Base-by-base conservation (phyloP, 2,113 vertebrate species). In the Ranitomeya variabilis region DNA sequence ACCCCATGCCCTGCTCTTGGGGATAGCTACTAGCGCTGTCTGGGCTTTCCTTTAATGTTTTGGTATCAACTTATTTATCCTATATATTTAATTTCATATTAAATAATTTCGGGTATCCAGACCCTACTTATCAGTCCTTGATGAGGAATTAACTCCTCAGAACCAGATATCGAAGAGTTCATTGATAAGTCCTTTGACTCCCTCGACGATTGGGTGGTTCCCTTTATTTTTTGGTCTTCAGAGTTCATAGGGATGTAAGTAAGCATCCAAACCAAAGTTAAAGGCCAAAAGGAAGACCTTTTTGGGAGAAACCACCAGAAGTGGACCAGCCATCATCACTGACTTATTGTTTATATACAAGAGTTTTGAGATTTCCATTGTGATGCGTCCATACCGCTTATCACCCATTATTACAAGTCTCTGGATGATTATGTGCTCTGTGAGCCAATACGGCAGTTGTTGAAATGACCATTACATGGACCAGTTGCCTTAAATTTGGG, bases 41-140 rank as follows among this genome's bases (percentile, higher is more conserved):
- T 12, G 59, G 45, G n/a, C 3, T n/a, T 84, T 79, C 60, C 60
- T 77, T 45, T 67, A 26, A 59, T 54, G 13, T 69, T 52, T 62
- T 76, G 59, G 37, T 88, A 60, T 66, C 55, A 74, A 82, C 55
- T 77, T 78, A 73, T 52, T 88, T 54, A 64, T 84, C 74, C 80
- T 88, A 83, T 62, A 37, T 83, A 80, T 52, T 85, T 21, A 71
- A 62, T 79, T 85, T 77, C 59, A n/a, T 85, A 85, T 89, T 89
- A 89, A 89, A 89, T 85, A 89, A 62, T 83, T 52, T 83, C 45
- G 80, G 87, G 87, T 89, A 85, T 89, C 82, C 87, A 89, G 87
- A 89, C 87, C 82, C 82, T 89, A 85, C 87, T 88, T 88, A 12
- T 85, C 23, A 89, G 74, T 89, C 74, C 81, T 79, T 1, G 21